Base-by-base conservation (phyloP, 23 tunicate species). In the Ciona savignyi region DNA sequence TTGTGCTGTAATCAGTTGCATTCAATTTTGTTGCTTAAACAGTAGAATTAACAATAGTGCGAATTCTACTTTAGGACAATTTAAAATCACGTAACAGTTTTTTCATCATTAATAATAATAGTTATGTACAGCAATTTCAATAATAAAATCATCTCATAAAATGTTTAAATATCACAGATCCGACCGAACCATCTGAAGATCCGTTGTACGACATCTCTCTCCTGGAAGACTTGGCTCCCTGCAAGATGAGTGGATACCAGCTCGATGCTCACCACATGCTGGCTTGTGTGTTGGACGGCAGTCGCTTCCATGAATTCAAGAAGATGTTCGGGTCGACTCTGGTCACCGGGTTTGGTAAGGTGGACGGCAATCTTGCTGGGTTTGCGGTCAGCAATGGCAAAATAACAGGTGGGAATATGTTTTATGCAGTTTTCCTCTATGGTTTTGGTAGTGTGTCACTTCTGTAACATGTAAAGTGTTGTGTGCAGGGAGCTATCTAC, bases 251-350 rank as follows among this genome's bases (percentile, higher is more conserved):
- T 15, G 77, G 77, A 3, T 27, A 61, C 64, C 85, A 86, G 73
- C 20, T 75, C 30, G 86, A 86, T 34, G 51, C 86, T 27, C 86
- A 69, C 23, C 61, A 66, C 34, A 70, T 74, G 26, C 77, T 86
- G 11, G 33, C 94, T 4, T 70, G 73, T 33, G 21, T 93, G 15
- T 49, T 78, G 1, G 98, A 93, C 63, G 78, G 84, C n/a, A 70
- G 83, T 65, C 72, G 81, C n/a, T 93, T 93, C 74, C 98, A 93
- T 74, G 98, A 93, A 63, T 93, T 89, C 68, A 93, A 93, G 65
- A 51, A 63, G 21, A 23, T 33, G 23, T 93, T 60, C 60, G 98
- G 89, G 9, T 29, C 80, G 1, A 77, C 89, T 1, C 82, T 93
- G 23, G 78, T 93, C 15, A 66, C 85, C 42, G 98, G 98, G 2